These are phyloP conservation scores for Hemicrepidius hirtus DNA, from an alignment of 2,888 invertebrate species.

Conservation along the genomic window DNA sequence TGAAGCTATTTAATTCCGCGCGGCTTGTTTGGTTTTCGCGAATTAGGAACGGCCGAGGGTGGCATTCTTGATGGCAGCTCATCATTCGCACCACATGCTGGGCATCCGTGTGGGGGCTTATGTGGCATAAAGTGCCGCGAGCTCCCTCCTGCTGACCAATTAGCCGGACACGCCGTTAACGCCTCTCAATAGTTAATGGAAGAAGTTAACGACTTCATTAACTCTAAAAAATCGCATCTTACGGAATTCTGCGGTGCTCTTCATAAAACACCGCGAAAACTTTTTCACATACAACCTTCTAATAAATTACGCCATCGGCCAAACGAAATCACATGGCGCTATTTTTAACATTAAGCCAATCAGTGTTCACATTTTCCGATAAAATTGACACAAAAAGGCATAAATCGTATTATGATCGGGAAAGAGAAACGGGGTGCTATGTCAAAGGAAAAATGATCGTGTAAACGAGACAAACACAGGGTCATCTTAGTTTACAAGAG, in stretches of 20 bases:
- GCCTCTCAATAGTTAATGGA: slow-evolving; percentile 40
- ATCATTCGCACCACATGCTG: slow-evolving; percentile 44
- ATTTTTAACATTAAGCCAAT: slow-evolving; percentile 31
- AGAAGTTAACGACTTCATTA: slow-evolving; percentile 49
- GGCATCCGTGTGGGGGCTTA: slow-evolving; percentile 30
- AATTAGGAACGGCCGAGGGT: slow-evolving; percentile 44
- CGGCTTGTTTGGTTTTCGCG: slow-evolving; percentile 55
- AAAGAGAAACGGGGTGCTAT: slow-evolving; percentile 30
- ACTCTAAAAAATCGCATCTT: slow-evolving; percentile 29
- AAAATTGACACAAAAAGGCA: slow-evolving; percentile 25
- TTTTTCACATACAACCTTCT: not conserved
- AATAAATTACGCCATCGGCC: slow-evolving; percentile 1
- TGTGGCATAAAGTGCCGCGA: slow-evolving; percentile 22
- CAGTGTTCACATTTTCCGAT: slow-evolving; percentile 24
- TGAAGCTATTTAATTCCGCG: slow-evolving; percentile 55
- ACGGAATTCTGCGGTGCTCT: slow-evolving; percentile 9
- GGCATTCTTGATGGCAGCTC: slow-evolving; percentile 43
- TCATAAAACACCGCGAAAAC: slow-evolving; percentile 8
- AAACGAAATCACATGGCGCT: slow-evolving; percentile 22
- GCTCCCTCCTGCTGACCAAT: slow-evolving; percentile 43
- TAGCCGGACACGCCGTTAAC: slow-evolving; percentile 44
- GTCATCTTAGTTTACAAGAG: slow-evolving; percentile 37
- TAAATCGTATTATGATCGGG: slow-evolving; percentile 38
- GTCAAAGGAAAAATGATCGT: slow-evolving; percentile 34
- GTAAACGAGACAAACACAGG: slow-evolving; percentile 41